A percentile compares a stretch with the other conserved stretches of the same genome.
Conservation (phyloP, 2,888 invertebrate genomes). For the Periphyllus acericola region DNA sequence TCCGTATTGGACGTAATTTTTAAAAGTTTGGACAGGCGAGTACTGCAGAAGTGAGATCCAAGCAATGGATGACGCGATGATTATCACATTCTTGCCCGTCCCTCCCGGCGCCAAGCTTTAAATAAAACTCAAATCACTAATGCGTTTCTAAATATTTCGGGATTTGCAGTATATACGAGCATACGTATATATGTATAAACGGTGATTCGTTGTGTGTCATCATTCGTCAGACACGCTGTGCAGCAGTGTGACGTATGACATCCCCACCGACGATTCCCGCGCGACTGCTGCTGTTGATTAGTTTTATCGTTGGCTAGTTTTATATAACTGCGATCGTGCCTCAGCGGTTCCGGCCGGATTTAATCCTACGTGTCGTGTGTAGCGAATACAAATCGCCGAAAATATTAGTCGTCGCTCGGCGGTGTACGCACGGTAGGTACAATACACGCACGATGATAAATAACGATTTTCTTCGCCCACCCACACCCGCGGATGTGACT, state of each 20-base stretch:
- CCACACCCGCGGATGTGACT: not conserved
- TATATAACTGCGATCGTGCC: constrained; percentile 12
- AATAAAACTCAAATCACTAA: too few relatives aligned
- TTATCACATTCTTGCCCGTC: too few relatives aligned
- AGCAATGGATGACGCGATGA: too few relatives aligned
- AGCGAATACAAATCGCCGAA: constrained; percentile 28
- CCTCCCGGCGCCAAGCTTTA: too few relatives aligned
- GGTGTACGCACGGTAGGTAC: not conserved
- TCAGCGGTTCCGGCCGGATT: not conserved
- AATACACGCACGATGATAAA: not conserved
- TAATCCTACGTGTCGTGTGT: not conserved
- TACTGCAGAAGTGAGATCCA: too few relatives aligned
- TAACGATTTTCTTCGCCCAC: not conserved
- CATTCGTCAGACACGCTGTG: not conserved
- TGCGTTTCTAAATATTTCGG: too few relatives aligned
- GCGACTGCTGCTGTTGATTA: constrained; percentile 7
- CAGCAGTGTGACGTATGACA: not conserved
- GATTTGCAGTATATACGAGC: too few relatives aligned
- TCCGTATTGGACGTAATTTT: too few relatives aligned
- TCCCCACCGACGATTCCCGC: not conserved
- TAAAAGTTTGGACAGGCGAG: too few relatives aligned
- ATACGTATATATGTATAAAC: too few relatives aligned
- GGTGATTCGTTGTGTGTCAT: not conserved
- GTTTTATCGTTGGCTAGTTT: not conserved
- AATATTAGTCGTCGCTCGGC: not conserved